Percentiles rank a stretch among this genome's conserved stretches.
Conservation (phyloP, 2,113 vertebrate genomes). For the Cyprinus carpio region DNA sequence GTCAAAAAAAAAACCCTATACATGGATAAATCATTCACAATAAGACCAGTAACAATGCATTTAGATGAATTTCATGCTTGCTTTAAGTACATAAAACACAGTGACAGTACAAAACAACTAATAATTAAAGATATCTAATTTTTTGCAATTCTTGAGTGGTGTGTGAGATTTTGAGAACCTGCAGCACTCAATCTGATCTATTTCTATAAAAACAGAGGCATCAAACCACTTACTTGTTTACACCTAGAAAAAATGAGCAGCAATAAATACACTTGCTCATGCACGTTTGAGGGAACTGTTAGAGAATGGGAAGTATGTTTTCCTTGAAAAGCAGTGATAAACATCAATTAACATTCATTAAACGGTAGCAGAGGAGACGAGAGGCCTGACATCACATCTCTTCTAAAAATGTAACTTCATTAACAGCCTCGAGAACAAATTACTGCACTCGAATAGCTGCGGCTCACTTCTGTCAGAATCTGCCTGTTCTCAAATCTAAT, state of each 20-base stretch:
- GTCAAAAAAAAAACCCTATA: no score
- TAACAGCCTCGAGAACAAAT: constrained; percentile 32
- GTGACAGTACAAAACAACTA: not conserved
- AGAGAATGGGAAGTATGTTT: not conserved
- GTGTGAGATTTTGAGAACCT: not conserved
- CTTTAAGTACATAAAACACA: not conserved
- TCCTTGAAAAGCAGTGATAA: constrained; percentile 6
- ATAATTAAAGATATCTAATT: not conserved
- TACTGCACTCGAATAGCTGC: not conserved
- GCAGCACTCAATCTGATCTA: not conserved
- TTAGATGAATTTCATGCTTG: no score
- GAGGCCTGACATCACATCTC: constrained; percentile 17
- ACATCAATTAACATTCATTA: not conserved
- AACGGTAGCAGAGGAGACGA: not conserved
- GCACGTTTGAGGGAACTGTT: not conserved
- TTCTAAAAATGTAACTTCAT: constrained; percentile 38
- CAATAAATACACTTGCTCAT: not conserved
- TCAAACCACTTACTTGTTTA: not conserved
- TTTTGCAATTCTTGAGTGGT: not conserved
- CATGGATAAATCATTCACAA: no score
- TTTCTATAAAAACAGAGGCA: not conserved
- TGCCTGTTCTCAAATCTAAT: constrained; percentile 38
- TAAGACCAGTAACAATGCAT: no score
- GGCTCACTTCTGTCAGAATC: constrained; percentile 7
- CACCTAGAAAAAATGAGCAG: not conserved